Conservation (phyloP, 2,113 vertebrate species). For the Theropithecus gelada region DNA sequence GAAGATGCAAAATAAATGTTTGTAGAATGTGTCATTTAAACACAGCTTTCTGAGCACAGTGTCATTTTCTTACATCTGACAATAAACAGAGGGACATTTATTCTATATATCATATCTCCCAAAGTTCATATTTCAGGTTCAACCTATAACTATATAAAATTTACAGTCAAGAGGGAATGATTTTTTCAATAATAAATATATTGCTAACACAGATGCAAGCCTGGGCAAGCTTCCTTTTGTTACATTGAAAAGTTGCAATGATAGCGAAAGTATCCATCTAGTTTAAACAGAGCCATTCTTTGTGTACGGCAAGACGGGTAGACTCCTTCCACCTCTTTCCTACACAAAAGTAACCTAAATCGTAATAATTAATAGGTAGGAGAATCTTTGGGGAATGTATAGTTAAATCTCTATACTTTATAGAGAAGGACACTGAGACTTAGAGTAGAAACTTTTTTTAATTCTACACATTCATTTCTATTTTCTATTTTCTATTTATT, state of each 20-base stretch:
- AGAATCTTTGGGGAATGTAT: neutral
- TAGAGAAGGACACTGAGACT: neutral
- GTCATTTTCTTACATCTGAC: neutral
- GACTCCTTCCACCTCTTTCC: neutral
- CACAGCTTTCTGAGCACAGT: neutral
- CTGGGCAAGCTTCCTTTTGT: neutral
- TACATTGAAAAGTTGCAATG: neutral
- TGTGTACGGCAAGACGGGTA: neutral
- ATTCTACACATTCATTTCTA: neutral
- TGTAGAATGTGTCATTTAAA: neutral
- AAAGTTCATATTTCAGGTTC: neutral
- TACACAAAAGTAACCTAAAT: neutral
- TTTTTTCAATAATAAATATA: neutral
- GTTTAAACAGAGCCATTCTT: neutral
- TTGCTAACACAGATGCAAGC: neutral
- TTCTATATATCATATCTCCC: neutral
- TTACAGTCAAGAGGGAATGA: neutral
- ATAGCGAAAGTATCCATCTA: neutral
- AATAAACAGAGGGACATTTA: neutral
- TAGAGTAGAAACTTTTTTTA: neutral
- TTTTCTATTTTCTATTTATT: neutral
- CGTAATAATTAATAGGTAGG: neutral
- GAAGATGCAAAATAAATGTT: neutral
- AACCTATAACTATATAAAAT: neutral
- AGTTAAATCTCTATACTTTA: neutral